Base-by-base conservation (phyloP, 2,888 invertebrate species). In the Drosophila pseudotalamancana region DNA sequence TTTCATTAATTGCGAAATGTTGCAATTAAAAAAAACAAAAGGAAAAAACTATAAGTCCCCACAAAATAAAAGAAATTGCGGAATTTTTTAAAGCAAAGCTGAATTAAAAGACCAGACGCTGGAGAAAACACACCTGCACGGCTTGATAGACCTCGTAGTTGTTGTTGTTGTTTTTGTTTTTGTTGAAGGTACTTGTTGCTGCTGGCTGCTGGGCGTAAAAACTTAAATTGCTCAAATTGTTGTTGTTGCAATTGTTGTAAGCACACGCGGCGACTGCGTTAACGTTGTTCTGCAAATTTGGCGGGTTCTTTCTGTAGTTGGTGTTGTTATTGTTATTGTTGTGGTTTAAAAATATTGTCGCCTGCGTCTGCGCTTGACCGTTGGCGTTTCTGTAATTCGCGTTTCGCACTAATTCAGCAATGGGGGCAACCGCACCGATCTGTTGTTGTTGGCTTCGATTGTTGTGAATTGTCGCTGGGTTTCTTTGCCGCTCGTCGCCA, bases 1-100 rank as follows among this genome's bases (percentile, higher is more conserved):
- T 88, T 90, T 88, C 85, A 78, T 88, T 84, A 83, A 84, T 87
- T 87, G 88, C 76, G 71, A 88, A 89, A 84, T 75, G 70, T 75
- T 81, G 73, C 80, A 85, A 74, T 84, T 84, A 77, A 81, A 77
- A 74, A 21, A 42, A 43, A 19, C 27, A 18, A 12, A 42, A n/a
- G 12, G 18, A 8, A 43, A 29, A 69, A 56, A 64, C 27, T 53
- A 35, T 56, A 29, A 11, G 60, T 56, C 57, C 67, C 57, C 62
- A 66, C 69, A 55, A 71, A 55, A 49, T 12, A 25, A 39, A 39
- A 23, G n/a, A 40, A 32, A 23, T 45, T 19, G 19, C 18, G 27
- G 37, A 37, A 37, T 37, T 49, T 12, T 43, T 19, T 12, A 18
- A 42, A 35, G 46, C 43, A 40, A 56, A 62, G 49, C 63, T 63